Evolutionary conservation across 2,888 invertebrate species (phyloP).

Genomic region (Pyrocoelia pectoralis): DNA sequence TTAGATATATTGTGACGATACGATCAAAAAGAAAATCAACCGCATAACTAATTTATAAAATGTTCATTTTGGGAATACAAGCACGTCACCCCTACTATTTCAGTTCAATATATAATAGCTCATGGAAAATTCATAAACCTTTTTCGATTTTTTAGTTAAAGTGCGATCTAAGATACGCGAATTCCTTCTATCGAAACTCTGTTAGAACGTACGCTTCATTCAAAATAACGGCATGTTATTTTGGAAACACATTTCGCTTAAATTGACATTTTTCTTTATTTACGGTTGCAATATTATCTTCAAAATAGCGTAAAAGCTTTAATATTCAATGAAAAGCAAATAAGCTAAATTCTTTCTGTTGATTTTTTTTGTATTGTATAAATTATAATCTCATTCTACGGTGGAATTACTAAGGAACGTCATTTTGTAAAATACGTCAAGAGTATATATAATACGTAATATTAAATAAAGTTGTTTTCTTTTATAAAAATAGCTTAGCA

Average conservation of each 20-base stretch:
- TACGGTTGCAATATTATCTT: neutral
- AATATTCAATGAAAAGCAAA: neutral
- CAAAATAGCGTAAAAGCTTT: neutral
- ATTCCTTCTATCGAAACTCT: constrained; percentile 16
- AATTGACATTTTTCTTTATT: constrained; percentile 16
- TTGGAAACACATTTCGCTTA: constrained; percentile 15
- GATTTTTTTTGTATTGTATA: neutral
- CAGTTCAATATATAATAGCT: neutral
- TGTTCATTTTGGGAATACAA: neutral
- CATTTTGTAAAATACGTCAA: neutral
- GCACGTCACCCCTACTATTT: neutral
- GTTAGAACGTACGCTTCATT: constrained; percentile 18
- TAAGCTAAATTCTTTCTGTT: neutral
- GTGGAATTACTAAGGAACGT: neutral
- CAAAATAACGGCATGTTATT: constrained; percentile 17
- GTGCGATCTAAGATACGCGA: constrained; percentile 10
- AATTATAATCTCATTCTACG: neutral
- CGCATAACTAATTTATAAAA: neutral
- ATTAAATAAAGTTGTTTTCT: no score
- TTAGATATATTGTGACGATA: neutral
- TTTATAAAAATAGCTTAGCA: no score
- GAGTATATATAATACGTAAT: no score
- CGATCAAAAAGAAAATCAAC: neutral
- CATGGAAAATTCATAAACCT: neutral
- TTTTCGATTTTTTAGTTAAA: neutral